A percentile compares a stretch with the other conserved stretches of the same genome.
These are phyloP conservation scores for Epsilonema sp. DNA, from an alignment of 2,888 invertebrate genomes.

Conservation along the genomic window DNA sequence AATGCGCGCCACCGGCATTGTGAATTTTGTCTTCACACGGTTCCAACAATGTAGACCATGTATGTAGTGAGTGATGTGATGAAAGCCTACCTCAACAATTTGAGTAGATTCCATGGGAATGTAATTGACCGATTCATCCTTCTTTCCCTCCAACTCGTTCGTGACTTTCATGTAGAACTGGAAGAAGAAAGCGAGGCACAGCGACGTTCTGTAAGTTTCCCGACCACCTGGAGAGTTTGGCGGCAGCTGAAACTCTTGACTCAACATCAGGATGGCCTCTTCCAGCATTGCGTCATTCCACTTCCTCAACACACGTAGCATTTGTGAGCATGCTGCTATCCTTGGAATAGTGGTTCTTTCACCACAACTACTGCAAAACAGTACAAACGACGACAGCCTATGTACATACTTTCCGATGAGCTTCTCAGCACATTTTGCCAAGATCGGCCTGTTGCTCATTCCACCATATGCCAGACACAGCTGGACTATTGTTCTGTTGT, in stretches of 20 bases:
- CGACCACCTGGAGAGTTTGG: background rate
- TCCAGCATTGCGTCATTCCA: background rate
- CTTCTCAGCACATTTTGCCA: conserved; percentile 45
- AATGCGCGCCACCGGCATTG: no score
- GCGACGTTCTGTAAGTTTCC: background rate
- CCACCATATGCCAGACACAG: conserved; percentile 56
- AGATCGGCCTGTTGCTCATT: conserved; percentile 61
- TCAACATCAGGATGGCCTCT: background rate
- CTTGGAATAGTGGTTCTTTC: no score
- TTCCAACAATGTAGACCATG: no score
- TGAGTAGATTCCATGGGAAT: no score
- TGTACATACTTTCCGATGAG: conserved; percentile 31
- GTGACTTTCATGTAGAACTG: background rate
- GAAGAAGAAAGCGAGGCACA: background rate
- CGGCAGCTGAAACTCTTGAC: background rate
- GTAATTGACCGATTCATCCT: no score
- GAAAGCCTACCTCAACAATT: no score
- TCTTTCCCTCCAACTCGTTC: background rate
- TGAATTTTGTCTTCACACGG: no score
- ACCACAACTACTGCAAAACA: no score
- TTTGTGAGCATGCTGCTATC: no score
- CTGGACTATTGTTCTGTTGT: conserved; percentile 29
- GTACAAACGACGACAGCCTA: no score
- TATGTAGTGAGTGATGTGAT: no score
- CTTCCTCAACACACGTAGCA: no score